These are phyloP conservation scores for Podarcis muralis DNA, from an alignment of 2,113 vertebrate species.

Conservation along the genomic window DNA sequence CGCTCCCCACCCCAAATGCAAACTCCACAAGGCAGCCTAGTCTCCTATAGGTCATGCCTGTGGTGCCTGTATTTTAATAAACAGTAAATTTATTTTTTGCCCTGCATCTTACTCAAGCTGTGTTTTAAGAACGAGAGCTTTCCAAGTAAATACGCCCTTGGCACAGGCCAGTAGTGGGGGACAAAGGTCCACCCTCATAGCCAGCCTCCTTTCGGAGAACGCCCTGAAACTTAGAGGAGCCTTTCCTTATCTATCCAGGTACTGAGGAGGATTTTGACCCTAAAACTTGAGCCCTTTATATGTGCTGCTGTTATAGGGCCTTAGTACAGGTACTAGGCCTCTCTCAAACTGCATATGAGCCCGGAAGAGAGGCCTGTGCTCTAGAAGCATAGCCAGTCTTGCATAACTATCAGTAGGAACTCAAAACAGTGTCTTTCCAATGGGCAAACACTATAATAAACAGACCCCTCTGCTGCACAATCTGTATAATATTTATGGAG, in stretches of 20 bases:
- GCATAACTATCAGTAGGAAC: neutral
- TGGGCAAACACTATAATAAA: neutral
- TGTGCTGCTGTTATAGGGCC: neutral
- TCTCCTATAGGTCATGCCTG: neutral
- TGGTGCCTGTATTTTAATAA: neutral
- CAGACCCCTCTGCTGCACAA: neutral
- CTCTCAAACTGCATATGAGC: neutral
- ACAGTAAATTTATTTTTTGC: neutral
- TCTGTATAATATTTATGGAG: neutral
- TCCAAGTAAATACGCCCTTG: neutral
- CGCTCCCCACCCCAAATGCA: too few relatives aligned
- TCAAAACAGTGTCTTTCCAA: neutral
- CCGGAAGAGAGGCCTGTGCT: too few relatives aligned
- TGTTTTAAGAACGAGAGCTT: neutral
- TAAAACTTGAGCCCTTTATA: neutral
- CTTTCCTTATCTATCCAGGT: neutral
- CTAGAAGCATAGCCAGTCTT: neutral
- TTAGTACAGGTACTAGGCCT: neutral
- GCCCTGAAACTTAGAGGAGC: neutral
- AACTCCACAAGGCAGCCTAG: neutral
- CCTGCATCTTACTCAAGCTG: neutral
- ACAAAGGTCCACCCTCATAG: neutral
- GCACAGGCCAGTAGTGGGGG: neutral
- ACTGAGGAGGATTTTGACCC: neutral
- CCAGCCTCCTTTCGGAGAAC: neutral